phyloP scores from a whole-genome alignment of 2,113 vertebrate genomes.

The Hystrix brachyura region DNA sequence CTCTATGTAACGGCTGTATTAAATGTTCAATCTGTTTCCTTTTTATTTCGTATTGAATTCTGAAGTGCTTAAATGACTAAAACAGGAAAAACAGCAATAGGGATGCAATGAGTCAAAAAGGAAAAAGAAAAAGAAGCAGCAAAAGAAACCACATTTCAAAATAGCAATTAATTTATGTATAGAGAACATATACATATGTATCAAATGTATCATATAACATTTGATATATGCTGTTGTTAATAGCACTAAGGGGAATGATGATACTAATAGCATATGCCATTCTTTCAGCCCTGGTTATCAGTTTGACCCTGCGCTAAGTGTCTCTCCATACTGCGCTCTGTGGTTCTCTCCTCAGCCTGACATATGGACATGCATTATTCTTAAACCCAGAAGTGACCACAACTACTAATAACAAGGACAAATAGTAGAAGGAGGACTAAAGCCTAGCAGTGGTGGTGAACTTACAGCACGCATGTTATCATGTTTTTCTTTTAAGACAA shows the following conservation, averaged over 20 bases:
- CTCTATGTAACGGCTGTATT: slow-evolving; percentile 93
- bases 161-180: neutral
- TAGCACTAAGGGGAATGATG: neutral
- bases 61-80: slow-evolving; percentile 95
- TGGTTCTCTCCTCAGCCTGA: neutral
- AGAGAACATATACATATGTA: too few relatives aligned
- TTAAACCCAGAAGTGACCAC: neutral
- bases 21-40: slow-evolving; percentile 94
- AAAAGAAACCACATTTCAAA: slow-evolving; percentile 45
- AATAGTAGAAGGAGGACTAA: neutral
- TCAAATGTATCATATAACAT: too few relatives aligned
- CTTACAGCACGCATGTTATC: neutral
- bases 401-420: neutral
- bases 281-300: neutral
- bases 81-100: slow-evolving; percentile 76
- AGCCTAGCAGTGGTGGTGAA: too few relatives aligned
- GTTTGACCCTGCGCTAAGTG: too few relatives aligned
- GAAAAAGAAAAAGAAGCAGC: slow-evolving; percentile 55
- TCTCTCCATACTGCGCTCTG: too few relatives aligned
- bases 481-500: neutral
- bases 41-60: slow-evolving; percentile 96
- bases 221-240: neutral
- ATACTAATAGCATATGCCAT: neutral
- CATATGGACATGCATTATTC: neutral
- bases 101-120: neutral